Evolutionary conservation across 2,797 vertebrate genomes (phyloP), one percentile per base, ranked within the genome.

Genomic region (Gorsachius magnificus): DNA sequence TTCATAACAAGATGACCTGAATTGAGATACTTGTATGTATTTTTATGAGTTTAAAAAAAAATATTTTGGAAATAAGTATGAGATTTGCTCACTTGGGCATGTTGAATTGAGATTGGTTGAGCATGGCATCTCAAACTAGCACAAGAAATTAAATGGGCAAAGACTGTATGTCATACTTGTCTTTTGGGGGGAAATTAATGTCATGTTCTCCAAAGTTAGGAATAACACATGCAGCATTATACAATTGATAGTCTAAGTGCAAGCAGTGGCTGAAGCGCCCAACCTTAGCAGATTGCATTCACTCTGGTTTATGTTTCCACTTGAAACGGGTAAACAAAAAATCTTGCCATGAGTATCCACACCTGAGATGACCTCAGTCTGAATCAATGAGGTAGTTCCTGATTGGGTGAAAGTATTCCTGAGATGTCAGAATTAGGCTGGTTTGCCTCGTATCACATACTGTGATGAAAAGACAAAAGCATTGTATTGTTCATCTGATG

Each of bases 151-250:
- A 60, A 91, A 48, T 25, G n/a, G 38, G 18, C 10, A 45, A 51
- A 63, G 25, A 12, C 5, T 35, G 2, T 31, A 21, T 18, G 41
- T 33, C 20, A 7, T 13, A 18, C 4, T 45, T 69, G 17, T 29
- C 14, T 53, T 83, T 57, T 54, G 1, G 7, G 7, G 5, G 10
- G 1, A 76, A 64, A 78, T 19, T 11, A 26, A 68, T 25, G 50
- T 45, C 46, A n/a, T 7, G 4, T 36, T 61, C n/a, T 43, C 29
- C 43, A 51, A 28, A 58, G n/a, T 58, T 31, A 60, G 31, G 51
- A 80, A 21, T n/a, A 63, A 35, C 0, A 2, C 20, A 5, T 3
- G 10, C 8, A 29, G 16, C 5, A 7, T 51, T 36, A 29, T 25
- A 29, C 3, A 74, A 7, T 19, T 43, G 48, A 38, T 11, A 56